A percentile compares a stretch with the other conserved stretches of the same genome.
phyloP scores from a whole-genome alignment of 2,888 invertebrate species.

The Reticulitermes lucifugus region DNA sequence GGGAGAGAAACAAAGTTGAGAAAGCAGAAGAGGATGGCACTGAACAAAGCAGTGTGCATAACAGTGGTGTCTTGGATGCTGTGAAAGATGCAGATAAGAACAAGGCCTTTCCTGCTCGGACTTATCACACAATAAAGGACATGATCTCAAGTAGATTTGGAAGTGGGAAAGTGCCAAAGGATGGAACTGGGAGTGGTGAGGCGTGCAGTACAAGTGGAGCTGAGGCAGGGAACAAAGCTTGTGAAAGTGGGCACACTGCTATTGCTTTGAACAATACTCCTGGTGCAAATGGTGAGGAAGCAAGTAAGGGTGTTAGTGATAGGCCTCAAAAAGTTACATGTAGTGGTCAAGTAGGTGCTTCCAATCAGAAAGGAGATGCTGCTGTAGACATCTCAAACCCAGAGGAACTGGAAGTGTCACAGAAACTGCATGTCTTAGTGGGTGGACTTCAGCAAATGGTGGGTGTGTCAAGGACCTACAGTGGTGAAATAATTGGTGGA shows the following conservation, averaged over 20 bases:
- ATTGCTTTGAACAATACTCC: constrained; percentile 61
- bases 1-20: no score
- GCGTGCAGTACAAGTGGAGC: neutral
- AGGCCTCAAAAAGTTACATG: neutral
- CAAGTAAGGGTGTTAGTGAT: neutral
- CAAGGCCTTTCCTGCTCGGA: constrained; percentile 76
- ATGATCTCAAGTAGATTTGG: constrained; percentile 82
- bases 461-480: constrained; percentile 59
- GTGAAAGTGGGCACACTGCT: constrained; percentile 55
- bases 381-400: no score
- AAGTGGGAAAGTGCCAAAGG: constrained; percentile 33
- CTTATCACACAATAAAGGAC: constrained; percentile 85
- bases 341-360: neutral
- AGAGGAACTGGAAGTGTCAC: constrained; percentile 17
- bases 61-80: constrained; percentile 61
- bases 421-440: constrained; percentile 34
- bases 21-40: no score
- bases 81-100: constrained; percentile 67
- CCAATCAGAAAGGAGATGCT: constrained; percentile 1
- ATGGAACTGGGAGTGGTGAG: neutral
- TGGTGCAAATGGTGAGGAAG: constrained; percentile 55
- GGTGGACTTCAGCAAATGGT: constrained; percentile 36
- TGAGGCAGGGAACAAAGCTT: constrained; percentile 55
- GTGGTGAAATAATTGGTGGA: neutral
- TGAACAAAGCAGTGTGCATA: constrained; percentile 1